phyloP scores from a whole-genome alignment of 2,888 invertebrate genomes.

The Seira sanloemensis region DNA sequence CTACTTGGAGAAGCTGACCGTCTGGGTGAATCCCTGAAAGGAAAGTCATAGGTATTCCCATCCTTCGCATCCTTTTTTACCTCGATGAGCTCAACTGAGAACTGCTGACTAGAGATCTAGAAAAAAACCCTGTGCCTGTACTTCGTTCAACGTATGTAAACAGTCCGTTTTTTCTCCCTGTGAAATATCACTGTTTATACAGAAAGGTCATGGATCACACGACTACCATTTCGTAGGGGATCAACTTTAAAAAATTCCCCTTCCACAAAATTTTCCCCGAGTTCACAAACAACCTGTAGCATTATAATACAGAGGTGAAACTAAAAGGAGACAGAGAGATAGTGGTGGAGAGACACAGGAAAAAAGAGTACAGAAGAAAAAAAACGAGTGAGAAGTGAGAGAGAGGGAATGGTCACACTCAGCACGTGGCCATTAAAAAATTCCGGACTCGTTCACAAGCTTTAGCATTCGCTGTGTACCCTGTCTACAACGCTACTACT shows the following conservation, averaged over 20 bases:
- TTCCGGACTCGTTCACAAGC: constrained; percentile 64
- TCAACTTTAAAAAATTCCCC: neutral
- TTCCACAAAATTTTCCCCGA: neutral
- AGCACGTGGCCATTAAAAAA: constrained; percentile 73
- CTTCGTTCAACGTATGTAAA: neutral
- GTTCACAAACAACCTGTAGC: constrained; percentile 70
- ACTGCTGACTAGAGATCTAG: neutral
- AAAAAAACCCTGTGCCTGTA: neutral
- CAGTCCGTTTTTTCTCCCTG: neutral
- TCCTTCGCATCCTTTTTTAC: neutral
- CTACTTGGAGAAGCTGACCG: neutral
- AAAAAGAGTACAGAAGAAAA: constrained; percentile 24
- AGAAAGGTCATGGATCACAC: constrained; percentile 52
- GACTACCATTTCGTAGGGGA: too few relatives aligned
- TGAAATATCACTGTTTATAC: constrained; percentile 22
- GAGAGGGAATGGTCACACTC: constrained; percentile 64
- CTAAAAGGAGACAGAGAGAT: too few relatives aligned
- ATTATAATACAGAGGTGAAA: constrained; percentile 61
- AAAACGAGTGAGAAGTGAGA: constrained; percentile 32
- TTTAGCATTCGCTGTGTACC: constrained; percentile 43
- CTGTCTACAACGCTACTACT: constrained; percentile 25
- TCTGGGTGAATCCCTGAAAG: neutral
- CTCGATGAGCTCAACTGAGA: neutral
- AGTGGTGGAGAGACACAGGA: neutral
- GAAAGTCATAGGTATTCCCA: neutral